Evolutionary conservation across 2,797 vertebrate genomes (phyloP).

Genomic region (Orientallactaga sibirica): DNA sequence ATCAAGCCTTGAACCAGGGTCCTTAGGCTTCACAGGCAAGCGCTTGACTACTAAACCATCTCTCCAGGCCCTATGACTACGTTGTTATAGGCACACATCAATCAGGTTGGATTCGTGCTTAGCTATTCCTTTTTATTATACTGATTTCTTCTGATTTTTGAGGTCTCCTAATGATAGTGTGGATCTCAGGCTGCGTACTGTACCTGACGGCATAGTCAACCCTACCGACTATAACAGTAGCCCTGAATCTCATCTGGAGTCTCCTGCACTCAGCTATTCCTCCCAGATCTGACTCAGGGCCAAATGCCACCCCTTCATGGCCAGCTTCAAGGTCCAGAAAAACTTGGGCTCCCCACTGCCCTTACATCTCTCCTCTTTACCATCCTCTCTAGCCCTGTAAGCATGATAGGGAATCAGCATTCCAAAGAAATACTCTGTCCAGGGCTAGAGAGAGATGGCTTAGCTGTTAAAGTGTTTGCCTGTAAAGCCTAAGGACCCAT

Average conservation of each 20-base stretch:
- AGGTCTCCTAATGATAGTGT: accelerated
- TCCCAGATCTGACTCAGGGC: not conserved
- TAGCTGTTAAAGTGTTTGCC: no score
- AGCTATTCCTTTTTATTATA: not conserved
- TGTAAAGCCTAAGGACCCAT: no score
- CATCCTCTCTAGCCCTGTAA: not conserved
- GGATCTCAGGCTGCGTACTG: not conserved
- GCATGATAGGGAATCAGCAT: not conserved
- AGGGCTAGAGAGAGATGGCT: not conserved
- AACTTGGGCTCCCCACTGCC: not conserved
- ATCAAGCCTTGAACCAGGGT: no score
- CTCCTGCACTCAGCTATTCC: no score
- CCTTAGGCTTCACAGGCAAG: no score
- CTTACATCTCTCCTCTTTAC: not conserved
- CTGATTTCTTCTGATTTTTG: not conserved
- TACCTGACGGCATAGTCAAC: not conserved
- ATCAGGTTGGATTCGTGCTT: not conserved
- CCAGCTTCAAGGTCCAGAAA: not conserved
- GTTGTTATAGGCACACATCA: not conserved
- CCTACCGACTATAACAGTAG: accelerated
- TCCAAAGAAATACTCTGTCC: not conserved
- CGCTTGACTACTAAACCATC: no score
- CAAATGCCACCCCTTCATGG: not conserved
- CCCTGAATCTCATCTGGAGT: not conserved
- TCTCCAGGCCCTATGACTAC: no score